A percentile compares a stretch with the other conserved stretches of the same genome.
phyloP scores from a whole-genome alignment of 2,797 vertebrate species.

The Acipenser transmontanus region DNA sequence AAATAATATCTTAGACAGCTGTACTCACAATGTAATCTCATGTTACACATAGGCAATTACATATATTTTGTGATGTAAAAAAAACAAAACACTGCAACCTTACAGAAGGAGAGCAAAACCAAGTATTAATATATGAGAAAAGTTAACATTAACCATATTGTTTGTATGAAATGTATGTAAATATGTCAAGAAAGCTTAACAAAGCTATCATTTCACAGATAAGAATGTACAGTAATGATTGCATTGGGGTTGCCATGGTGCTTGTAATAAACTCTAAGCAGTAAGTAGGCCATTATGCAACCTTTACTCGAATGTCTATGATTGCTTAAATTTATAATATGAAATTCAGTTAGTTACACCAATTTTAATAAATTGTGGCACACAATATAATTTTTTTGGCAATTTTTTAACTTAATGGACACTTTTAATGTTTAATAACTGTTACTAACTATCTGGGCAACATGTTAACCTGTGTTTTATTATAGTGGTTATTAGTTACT shows the following conservation, averaged over 20 bases:
- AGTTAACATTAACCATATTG: constrained; percentile 32
- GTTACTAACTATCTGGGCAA: no score
- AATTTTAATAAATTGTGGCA: no score
- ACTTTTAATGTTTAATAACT: no score
- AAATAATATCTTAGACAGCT: constrained; percentile 25
- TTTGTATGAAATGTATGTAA: constrained; percentile 25
- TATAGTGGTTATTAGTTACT: no score
- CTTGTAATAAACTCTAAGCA: not conserved
- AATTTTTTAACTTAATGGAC: no score
- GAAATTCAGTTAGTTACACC: no score
- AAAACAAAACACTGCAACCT: constrained; percentile 38
- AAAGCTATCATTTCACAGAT: constrained; percentile 28
- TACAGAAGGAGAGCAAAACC: constrained; percentile 14
- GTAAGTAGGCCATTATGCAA: not conserved
- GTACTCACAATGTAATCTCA: constrained; percentile 40
- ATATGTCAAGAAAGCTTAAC: constrained; percentile 31
- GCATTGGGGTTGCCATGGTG: not conserved
- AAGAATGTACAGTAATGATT: constrained; percentile 20
- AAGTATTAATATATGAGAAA: constrained; percentile 39
- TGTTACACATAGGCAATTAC: constrained; percentile 37
- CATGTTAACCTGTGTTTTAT: no score
- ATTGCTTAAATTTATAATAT: no score
- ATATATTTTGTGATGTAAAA: constrained; percentile 8
- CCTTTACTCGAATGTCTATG: no score
- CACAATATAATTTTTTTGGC: no score